Base-by-base conservation (phyloP, 2,113 vertebrate genomes). In the Phocoena sinus region DNA sequence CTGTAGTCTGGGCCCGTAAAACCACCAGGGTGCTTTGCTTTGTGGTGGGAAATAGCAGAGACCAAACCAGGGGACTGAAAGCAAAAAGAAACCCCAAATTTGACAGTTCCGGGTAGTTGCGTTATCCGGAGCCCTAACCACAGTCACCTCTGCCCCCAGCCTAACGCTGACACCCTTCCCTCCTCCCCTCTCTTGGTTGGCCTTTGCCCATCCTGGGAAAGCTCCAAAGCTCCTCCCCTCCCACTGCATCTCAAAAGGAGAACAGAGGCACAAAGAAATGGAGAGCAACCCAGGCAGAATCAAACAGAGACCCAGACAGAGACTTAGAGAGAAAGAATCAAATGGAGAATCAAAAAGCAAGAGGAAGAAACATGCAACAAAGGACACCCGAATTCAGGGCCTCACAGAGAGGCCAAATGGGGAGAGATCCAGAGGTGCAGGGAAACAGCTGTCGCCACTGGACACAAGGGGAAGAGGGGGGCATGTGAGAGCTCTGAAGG, bases 11-110 rank as follows among this genome's bases (percentile, higher is more conserved):
- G 53, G 89, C 44, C 77, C 91, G 44, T 80, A 83, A 96, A 94
- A 93, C 68, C 89, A 71, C 89, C 38, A 86, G 26, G 10, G 44
- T 92, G 73, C 86, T 97, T 92, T 93, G 73, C 86, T 97, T 93
- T 96, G 93, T 83, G 82, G 79, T 97, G 96, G 91, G 85, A 97
- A 95, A 80, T 47, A 70, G 60, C 91, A 94, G 77, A 95, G 94
- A 93, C 68, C 86, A 97, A 96, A 80, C 77, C 74, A 86, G 79
- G 33, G 70, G 63, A 84, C 83, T 36, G 79, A 94, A 96, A 96
- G 74, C 95, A 96, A 67, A 95, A 94, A 95, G 77, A 96, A 95
- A 88, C 74, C 53, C 94, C 93, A 93, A 47, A 83, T 77, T 90
- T 93, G 91, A 91, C 81, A 93, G 91, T 79, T 94, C 68, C 6